Evolutionary conservation across 2,113 vertebrate species (phyloP).

Genomic region (Capra hircus): DNA sequence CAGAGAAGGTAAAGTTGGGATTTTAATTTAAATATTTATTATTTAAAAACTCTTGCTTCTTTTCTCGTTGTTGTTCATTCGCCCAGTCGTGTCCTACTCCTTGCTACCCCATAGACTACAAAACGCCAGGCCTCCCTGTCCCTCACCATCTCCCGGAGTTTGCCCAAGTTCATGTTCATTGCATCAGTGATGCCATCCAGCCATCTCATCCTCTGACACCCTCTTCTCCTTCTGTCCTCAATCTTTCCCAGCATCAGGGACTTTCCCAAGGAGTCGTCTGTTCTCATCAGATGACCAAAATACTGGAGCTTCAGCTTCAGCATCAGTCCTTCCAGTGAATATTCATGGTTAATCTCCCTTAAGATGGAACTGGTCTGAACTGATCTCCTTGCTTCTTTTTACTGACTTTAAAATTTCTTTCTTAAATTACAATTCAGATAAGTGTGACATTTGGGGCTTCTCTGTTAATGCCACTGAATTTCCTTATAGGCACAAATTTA

Average conservation of each 20-base stretch:
- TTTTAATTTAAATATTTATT: not conserved
- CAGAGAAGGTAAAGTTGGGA: not conserved
- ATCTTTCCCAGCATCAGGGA: not conserved
- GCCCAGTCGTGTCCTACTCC: not conserved
- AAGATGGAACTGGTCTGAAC: not conserved
- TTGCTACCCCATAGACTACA: not conserved
- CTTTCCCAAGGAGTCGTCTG: not conserved
- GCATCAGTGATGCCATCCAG: not conserved
- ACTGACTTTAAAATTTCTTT: not conserved
- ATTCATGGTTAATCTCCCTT: not conserved
- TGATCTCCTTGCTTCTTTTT: not conserved
- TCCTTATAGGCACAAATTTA: not conserved
- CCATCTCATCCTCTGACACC: not conserved
- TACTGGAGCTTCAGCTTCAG: not conserved
- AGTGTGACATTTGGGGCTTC: not conserved
- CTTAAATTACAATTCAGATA: constrained; percentile 14
- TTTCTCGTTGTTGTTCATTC: not conserved
- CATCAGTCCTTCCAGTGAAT: not conserved
- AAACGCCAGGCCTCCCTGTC: not conserved
- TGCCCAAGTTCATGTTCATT: not conserved
- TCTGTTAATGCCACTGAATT: not conserved
- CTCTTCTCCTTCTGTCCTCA: not conserved
- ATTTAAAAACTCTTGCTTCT: not conserved
- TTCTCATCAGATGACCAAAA: not conserved
- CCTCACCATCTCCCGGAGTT: not conserved